Evolutionary conservation across 1,140 invertebrate genomes (phyloP).

Genomic region (Saccostrea glomerata): DNA sequence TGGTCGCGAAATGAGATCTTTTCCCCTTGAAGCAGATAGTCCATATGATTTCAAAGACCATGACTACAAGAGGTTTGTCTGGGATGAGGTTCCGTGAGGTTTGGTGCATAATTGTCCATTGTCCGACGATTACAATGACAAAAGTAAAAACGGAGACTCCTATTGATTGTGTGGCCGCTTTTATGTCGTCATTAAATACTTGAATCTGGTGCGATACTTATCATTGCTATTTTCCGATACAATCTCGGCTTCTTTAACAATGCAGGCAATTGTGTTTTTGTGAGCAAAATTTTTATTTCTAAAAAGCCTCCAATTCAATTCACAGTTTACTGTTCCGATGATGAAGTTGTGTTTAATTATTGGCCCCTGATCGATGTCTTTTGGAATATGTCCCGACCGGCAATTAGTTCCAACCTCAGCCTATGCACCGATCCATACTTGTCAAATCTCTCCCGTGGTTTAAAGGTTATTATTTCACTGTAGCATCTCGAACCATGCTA

Average conservation of each 20-base stretch:
- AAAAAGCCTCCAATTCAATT: not conserved
- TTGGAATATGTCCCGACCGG: slow-evolving; percentile 3
- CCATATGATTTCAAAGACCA: not conserved
- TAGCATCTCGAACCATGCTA: slow-evolving; percentile 15
- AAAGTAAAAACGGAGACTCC: not conserved
- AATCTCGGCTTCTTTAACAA: slow-evolving; percentile 8
- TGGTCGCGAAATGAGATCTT: not conserved
- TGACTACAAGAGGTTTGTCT: not conserved
- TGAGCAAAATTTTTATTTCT: not conserved
- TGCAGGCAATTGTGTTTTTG: not conserved
- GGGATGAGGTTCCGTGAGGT: not conserved
- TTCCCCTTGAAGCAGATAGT: slow-evolving; percentile 1
- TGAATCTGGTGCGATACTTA: slow-evolving; percentile 26
- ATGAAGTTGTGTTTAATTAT: slow-evolving; percentile 30
- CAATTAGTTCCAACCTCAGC: not conserved
- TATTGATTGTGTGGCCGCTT: slow-evolving; percentile 15
- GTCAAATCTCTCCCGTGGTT: slow-evolving; percentile 21
- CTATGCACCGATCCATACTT: slow-evolving; percentile 23
- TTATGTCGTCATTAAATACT: not conserved
- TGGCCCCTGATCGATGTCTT: slow-evolving; percentile 11
- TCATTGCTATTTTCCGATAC: slow-evolving; percentile 6
- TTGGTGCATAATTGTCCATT: slow-evolving; percentile 24
- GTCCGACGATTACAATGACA: not conserved
- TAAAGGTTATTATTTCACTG: slow-evolving; percentile 21
- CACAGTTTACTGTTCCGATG: not conserved